phyloP scores from a whole-genome alignment of 1,140 invertebrate species.

The Ooceraea biroi region DNA sequence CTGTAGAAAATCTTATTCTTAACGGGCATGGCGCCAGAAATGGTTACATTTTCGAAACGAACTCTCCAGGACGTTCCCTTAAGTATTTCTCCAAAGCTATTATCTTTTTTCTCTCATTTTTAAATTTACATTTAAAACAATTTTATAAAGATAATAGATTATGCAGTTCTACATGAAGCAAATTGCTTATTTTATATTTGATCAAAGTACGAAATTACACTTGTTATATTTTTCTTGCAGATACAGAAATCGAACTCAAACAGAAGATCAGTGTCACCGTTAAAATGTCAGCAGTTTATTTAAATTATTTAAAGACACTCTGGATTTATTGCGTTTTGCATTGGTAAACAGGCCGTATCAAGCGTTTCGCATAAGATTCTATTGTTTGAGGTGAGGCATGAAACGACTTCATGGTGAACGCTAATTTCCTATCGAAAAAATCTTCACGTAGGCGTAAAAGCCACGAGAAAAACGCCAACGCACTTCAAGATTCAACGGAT shows the following conservation, averaged over 20 bases:
- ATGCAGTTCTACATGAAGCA: neutral
- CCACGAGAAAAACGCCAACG: slow-evolving; percentile 42
- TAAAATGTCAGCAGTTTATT: slow-evolving; percentile 38
- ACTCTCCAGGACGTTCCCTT: neutral
- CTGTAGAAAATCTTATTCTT: neutral
- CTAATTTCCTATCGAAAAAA: slow-evolving; percentile 63
- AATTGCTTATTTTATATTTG: neutral
- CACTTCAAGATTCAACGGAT: no score
- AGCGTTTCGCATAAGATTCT: slow-evolving; percentile 36
- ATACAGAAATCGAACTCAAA: neutral
- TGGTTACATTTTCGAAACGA: neutral
- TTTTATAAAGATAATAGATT: neutral
- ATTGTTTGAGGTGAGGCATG: slow-evolving; percentile 10
- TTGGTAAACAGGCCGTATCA: slow-evolving; percentile 10
- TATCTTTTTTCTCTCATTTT: neutral
- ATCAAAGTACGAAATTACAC: neutral
- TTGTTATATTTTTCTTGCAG: neutral
- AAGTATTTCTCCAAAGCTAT: neutral
- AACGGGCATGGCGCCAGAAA: neutral
- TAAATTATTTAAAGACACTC: slow-evolving; percentile 33
- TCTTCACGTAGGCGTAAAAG: slow-evolving; percentile 65
- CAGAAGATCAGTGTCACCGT: neutral
- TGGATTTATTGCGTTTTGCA: slow-evolving; percentile 48
- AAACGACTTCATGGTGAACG: slow-evolving; percentile 11
- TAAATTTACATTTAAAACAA: slow-evolving; percentile 7